phyloP scores from a whole-genome alignment of 2,888 invertebrate genomes.

The Ashinkailepas kermadecensis region DNA sequence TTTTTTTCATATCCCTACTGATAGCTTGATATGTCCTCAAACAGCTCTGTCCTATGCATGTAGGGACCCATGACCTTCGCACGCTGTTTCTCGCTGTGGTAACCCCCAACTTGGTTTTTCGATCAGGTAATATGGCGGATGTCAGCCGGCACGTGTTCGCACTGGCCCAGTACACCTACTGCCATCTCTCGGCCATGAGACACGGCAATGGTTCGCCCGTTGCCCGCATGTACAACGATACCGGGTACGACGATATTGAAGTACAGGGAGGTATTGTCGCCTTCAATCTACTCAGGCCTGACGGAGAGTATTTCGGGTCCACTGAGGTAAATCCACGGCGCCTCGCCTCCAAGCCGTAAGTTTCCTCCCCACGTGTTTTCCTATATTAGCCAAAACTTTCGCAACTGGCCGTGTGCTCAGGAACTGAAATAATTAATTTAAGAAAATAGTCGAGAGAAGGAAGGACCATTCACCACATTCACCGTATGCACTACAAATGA shows the following conservation, averaged over 20 bases:
- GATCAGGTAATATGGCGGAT: conserved; percentile 39
- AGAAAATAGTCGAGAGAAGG: too few relatives aligned
- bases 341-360: too few relatives aligned
- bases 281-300: conserved; percentile 72
- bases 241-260: conserved; percentile 53
- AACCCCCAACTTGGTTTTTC: neutral
- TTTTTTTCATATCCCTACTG: too few relatives aligned
- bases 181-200: conserved; percentile 52
- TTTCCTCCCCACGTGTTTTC: too few relatives aligned
- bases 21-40: too few relatives aligned
- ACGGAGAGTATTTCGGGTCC: conserved; percentile 76
- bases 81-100: neutral
- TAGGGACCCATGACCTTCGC: too few relatives aligned
- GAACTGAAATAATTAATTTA: too few relatives aligned
- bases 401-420: too few relatives aligned
- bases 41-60: too few relatives aligned
- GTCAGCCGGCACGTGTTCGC: conserved; percentile 61
- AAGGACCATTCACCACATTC: too few relatives aligned
- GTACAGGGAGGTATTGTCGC: conserved; percentile 79
- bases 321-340: conserved; percentile 57
- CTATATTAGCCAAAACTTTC: too few relatives aligned
- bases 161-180: conserved; percentile 64
- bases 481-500: too few relatives aligned
- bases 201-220: conserved; percentile 66
- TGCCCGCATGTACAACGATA: conserved; percentile 64